These are phyloP conservation scores for Uropsilus gracilis DNA, from an alignment of 2,113 vertebrate species.

Conservation along the genomic window DNA sequence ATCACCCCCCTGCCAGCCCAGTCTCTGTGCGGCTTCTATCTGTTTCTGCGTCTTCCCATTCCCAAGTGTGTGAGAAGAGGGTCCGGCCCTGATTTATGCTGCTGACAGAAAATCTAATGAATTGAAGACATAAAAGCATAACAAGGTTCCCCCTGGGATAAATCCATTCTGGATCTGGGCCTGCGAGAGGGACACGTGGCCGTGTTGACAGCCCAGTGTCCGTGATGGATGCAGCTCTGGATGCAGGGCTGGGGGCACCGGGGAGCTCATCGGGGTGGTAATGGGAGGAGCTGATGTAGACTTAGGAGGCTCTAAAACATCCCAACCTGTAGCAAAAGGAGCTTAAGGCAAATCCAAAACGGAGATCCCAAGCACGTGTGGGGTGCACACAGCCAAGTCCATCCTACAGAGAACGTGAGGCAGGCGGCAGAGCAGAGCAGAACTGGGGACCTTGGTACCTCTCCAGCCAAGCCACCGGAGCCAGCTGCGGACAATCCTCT, in stretches of 20 bases:
- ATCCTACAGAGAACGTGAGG: fast-evolving
- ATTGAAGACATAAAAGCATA: slow-evolving; percentile 83
- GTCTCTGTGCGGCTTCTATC: neutral
- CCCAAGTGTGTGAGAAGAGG: slow-evolving; percentile 45
- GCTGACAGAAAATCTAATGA: slow-evolving; percentile 82
- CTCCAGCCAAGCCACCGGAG: neutral
- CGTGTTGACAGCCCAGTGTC: slow-evolving; percentile 80
- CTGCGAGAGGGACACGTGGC: slow-evolving; percentile 74
- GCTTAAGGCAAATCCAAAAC: slow-evolving; percentile 23
- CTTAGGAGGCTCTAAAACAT: neutral
- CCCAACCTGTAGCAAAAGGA: slow-evolving; percentile 30
- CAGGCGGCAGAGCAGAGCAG: fast-evolving
- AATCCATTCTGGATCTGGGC: slow-evolving; percentile 73
- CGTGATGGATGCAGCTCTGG: slow-evolving; percentile 76
- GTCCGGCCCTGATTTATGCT: slow-evolving; percentile 76
- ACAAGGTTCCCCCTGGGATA: slow-evolving; percentile 54
- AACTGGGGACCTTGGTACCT: neutral
- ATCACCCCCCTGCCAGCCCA: fast-evolving
- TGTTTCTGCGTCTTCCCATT: slow-evolving; percentile 37
- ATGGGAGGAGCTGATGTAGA: neutral
- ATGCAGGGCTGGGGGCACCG: slow-evolving; percentile 39
- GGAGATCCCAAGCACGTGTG: neutral
- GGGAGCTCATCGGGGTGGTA: slow-evolving; percentile 46
- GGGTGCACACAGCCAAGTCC: neutral
- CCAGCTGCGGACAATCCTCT: neutral